These are phyloP conservation scores for Amphiura filiformis DNA, from an alignment of 35 echinoderm and acorn worm species.

Conservation along the genomic window DNA sequence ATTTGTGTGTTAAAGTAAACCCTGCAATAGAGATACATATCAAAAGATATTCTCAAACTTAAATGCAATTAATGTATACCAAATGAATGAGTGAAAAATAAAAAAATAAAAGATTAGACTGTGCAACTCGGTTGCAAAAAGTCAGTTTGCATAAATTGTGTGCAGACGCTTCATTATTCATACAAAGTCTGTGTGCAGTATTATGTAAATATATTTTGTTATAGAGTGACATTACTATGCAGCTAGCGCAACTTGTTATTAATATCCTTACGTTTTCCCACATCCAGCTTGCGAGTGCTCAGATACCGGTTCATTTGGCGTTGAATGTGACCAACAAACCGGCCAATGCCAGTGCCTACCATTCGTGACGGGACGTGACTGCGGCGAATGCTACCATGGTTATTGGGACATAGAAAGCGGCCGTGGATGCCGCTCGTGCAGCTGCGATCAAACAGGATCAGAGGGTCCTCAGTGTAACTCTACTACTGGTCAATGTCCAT, in stretches of 20 bases:
- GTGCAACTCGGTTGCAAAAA: too few species aligned
- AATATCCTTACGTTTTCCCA: background rate
- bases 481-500: conserved; percentile 71
- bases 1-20: too few species aligned
- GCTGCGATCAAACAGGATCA: conserved; percentile 55
- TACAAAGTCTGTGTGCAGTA: too few species aligned
- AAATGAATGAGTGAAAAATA: too few species aligned
- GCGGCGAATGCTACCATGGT: conserved; percentile 61
- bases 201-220: too few species aligned
- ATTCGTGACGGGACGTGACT: conserved; percentile 66
- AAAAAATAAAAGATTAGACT: too few species aligned
- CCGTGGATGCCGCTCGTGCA: conserved; percentile 69
- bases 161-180: too few species aligned
- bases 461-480: conserved; percentile 41
- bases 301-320: conserved; percentile 38
- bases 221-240: too few species aligned
- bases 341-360: conserved; percentile 71
- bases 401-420: conserved; percentile 94
- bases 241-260: background rate
- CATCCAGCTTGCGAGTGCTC: conserved; percentile 77
- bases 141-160: too few species aligned
- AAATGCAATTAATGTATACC: too few species aligned
- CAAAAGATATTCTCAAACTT: too few species aligned
- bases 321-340: conserved; percentile 49
- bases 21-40: too few species aligned